Evolutionary conservation across 1,140 invertebrate species (phyloP).

Genomic region (Aphaenogaster rudis): DNA sequence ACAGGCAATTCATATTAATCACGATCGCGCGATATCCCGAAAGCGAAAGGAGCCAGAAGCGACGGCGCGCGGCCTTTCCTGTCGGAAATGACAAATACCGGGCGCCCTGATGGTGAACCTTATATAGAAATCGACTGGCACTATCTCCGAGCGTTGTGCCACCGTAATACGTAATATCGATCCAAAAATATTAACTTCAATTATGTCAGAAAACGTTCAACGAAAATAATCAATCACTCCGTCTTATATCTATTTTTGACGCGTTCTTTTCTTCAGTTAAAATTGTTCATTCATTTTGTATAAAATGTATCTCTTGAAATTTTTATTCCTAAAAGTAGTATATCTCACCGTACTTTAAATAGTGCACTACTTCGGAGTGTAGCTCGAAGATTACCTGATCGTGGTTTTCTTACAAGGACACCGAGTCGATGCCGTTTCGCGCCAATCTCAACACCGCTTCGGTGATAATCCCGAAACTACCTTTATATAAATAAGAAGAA

Average conservation of each 20-base stretch:
- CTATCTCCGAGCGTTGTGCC: conserved; percentile 49
- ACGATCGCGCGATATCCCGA: conserved; percentile 59
- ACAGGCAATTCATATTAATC: conserved; percentile 64
- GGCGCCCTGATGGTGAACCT: conserved; percentile 63
- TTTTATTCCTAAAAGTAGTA: neutral
- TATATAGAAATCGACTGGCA: conserved; percentile 69
- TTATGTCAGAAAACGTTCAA: neutral
- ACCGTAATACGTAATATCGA: conserved; percentile 10
- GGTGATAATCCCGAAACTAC: conserved; percentile 23
- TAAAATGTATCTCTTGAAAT: neutral
- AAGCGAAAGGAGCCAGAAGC: conserved; percentile 65
- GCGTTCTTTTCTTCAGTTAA: neutral
- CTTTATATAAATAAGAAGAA: conserved; percentile 28
- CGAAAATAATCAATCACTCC: conserved; percentile 17
- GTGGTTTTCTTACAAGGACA: conserved; percentile 42
- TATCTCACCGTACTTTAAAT: neutral
- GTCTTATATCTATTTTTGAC: neutral
- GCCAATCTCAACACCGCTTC: conserved; percentile 11
- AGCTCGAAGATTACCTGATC: neutral
- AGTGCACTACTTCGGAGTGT: neutral
- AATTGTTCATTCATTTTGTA: neutral
- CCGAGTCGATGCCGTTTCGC: neutral
- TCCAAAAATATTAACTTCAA: conserved; percentile 49
- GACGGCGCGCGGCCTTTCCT: conserved; percentile 66
- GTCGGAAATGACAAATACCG: conserved; percentile 79